phyloP scores from a whole-genome alignment of 2,888 invertebrate species.

The Eutolmus rufibarbis region DNA sequence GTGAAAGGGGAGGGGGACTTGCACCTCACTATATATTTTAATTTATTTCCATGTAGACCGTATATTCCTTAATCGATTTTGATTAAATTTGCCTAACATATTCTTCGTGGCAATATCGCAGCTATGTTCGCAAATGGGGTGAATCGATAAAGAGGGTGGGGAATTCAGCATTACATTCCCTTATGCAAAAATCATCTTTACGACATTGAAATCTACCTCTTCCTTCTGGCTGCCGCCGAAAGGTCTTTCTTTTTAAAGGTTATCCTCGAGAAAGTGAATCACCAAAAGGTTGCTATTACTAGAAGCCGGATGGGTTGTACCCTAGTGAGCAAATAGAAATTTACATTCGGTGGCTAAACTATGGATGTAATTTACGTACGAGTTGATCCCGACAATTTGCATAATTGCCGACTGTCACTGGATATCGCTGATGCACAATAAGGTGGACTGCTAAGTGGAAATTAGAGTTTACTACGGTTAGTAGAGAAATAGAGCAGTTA shows the following conservation, averaged over 20 bases:
- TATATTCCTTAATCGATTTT: no score
- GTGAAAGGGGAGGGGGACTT: no score
- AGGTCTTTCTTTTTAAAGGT: neutral
- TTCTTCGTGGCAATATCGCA: no score
- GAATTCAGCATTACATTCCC: no score
- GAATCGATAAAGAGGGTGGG: no score
- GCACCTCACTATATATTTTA: no score
- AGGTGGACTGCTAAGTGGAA: neutral
- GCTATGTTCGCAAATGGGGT: no score
- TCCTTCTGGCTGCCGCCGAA: no score
- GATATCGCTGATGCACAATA: neutral
- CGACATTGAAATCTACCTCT: no score
- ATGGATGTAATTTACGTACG: slow-evolving; percentile 3
- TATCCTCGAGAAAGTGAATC: neutral
- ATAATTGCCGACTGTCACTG: slow-evolving; percentile 5
- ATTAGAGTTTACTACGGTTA: neutral
- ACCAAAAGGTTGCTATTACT: neutral
- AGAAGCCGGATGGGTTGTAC: neutral
- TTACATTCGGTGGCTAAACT: neutral
- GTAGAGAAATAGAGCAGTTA: neutral
- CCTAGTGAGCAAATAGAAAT: neutral
- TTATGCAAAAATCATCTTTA: no score
- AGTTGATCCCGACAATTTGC: slow-evolving; percentile 19
- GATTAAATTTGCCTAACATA: no score
- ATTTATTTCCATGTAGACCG: no score